These are phyloP conservation scores for Ailuropoda melanoleuca DNA, from an alignment of 2,113 vertebrate genomes.

Conservation along the genomic window DNA sequence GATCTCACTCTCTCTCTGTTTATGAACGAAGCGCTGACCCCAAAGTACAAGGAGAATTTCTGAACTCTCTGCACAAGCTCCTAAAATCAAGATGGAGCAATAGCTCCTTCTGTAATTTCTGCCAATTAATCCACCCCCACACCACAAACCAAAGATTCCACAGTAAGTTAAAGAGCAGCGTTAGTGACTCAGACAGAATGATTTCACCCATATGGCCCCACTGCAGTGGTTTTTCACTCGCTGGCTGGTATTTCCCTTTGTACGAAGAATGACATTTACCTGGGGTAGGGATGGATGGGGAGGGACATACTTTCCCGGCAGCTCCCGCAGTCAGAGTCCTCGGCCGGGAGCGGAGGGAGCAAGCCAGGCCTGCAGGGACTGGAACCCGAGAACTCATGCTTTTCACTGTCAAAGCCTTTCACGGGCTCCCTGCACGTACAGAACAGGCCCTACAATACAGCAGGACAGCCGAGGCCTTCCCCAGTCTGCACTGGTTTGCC, in stretches of 20 bases:
- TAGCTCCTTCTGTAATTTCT: conserved; percentile 35
- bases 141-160: conserved; percentile 50
- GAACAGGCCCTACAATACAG: not conserved
- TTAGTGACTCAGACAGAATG: conserved; percentile 53
- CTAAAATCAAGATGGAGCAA: conserved; percentile 19
- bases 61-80: conserved; percentile 13
- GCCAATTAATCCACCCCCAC: conserved; percentile 34
- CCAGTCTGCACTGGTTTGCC: not conserved
- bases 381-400: not conserved
- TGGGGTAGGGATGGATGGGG: not conserved
- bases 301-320: not conserved
- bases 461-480: accelerated
- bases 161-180: conserved; percentile 59
- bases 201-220: not conserved
- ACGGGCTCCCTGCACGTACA: not conserved
- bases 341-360: not conserved
- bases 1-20: not conserved
- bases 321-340: not conserved
- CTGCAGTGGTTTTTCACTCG: not conserved
- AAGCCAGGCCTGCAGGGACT: not conserved
- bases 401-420: not conserved
- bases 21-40: not conserved
- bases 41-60: not conserved
- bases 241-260: conserved; percentile 29
- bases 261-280: conserved; percentile 37